Base-by-base conservation (phyloP, 2,888 invertebrate species). In the Acronicta aceris region DNA sequence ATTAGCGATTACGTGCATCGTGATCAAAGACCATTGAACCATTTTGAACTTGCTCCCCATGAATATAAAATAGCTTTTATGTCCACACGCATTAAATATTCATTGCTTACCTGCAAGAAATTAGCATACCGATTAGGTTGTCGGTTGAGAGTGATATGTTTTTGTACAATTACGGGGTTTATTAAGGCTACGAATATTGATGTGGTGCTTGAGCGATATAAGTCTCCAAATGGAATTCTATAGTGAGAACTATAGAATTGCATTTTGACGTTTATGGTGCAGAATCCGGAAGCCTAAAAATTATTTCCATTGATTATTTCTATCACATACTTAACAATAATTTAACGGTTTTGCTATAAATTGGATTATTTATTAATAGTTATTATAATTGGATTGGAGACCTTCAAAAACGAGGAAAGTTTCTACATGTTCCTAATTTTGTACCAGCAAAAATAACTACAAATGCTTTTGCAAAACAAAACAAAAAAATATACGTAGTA, bases 41-140 rank as follows among this genome's bases (percentile, higher is more conserved):
- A 76, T 74, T 33, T 71, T 84, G 84, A 87, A 85, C 76, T 71
- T 65, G 58, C 55, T 68, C 67, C 81, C 79, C 71, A 82, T 89
- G 87, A 87, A 89, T 89, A 86, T 85, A 87, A 88, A 89, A 78
- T 81, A 78, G 78, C 76, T 79, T 79, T 82, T 83, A 81, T 84
- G 80, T 85, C 79, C 76, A 79, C 69, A 73, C 76, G 70, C 57
- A 80, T 84, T 85, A 74, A 83, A 85, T 84, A 88, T 88, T 86
- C 87, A 88, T 86, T 81, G 79, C 69, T 81, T 84, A 83, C 86
- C 81, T 82, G 82, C 76, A 81, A 76, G 78, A 81, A 80, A 87
- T 88, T 86, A 76, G 71, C 84, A 87, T 88, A 80, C 60, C 74
- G 63, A 81, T 76, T 72, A 74, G 70, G 74, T 65, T 62, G 56